Conservation (phyloP, 2,113 vertebrate genomes). For the Dipodomys stephensi region DNA sequence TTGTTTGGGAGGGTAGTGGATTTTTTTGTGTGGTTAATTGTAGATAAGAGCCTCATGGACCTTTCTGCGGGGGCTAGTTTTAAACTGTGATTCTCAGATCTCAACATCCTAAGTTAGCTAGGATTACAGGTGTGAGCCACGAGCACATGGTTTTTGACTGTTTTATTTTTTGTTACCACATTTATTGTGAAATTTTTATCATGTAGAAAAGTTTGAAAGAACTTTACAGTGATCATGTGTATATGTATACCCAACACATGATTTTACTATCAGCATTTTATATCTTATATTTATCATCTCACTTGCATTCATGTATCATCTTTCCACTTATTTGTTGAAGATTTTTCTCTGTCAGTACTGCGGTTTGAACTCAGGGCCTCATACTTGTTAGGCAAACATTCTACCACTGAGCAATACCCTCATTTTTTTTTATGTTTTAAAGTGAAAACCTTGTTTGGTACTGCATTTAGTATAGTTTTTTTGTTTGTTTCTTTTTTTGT, state of each 20-base stretch:
- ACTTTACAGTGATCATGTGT: neutral
- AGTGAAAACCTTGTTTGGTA: neutral
- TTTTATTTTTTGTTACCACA: constrained; percentile 20
- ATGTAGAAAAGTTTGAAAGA: neutral
- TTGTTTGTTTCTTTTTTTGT: no score
- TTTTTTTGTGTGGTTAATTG: no score
- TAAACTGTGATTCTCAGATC: no score
- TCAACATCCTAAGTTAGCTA: no score
- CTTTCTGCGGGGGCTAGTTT: no score
- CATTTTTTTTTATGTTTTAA: neutral
- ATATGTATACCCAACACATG: neutral
- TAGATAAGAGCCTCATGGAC: no score
- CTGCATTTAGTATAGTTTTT: neutral
- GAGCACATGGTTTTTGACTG: neutral
- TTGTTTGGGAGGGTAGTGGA: no score
- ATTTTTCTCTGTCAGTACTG: no score
- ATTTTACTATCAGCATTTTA: constrained; percentile 8
- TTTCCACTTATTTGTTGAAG: neutral
- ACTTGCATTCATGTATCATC: neutral
- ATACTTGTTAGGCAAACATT: no score
- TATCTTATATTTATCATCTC: neutral
- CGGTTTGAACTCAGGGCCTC: no score
- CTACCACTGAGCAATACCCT: no score
- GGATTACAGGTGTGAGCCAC: no score
- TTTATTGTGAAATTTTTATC: constrained; percentile 12